These are phyloP conservation scores for Picathartes gymnocephalus DNA, from an alignment of 2,113 vertebrate species.

Conservation along the genomic window DNA sequence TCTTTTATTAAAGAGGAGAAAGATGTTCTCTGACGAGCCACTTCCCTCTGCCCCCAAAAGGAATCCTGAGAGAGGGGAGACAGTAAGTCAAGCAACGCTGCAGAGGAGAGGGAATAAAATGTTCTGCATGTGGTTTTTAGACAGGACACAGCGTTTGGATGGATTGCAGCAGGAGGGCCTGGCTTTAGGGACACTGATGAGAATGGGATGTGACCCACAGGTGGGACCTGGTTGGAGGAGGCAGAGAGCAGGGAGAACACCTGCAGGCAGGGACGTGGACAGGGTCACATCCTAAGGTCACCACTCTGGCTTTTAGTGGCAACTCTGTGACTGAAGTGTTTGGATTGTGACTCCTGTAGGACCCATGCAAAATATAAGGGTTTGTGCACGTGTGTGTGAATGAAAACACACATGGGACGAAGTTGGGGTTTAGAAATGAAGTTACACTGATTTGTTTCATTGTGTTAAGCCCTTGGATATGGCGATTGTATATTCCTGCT, in stretches of 20 bases:
- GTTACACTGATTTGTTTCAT: background rate
- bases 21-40: background rate
- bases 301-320: background rate
- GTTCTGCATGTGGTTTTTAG: background rate
- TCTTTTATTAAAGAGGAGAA: background rate
- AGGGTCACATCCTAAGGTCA: background rate
- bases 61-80: background rate
- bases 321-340: background rate
- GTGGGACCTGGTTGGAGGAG: too few relatives aligned
- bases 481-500: background rate
- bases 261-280: background rate
- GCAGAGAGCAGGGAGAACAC: background rate
- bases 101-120: background rate
- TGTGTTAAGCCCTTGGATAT: background rate
- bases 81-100: background rate
- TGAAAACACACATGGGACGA: background rate
- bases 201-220: accelerated
- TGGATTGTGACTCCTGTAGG: background rate
- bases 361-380: background rate
- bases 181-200: background rate
- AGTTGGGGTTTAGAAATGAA: background rate
- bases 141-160: background rate
- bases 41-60: background rate
- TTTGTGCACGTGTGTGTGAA: background rate
- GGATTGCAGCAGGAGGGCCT: background rate